Evolutionary conservation across 2,113 vertebrate species (phyloP).

Genomic region (Natator depressus): DNA sequence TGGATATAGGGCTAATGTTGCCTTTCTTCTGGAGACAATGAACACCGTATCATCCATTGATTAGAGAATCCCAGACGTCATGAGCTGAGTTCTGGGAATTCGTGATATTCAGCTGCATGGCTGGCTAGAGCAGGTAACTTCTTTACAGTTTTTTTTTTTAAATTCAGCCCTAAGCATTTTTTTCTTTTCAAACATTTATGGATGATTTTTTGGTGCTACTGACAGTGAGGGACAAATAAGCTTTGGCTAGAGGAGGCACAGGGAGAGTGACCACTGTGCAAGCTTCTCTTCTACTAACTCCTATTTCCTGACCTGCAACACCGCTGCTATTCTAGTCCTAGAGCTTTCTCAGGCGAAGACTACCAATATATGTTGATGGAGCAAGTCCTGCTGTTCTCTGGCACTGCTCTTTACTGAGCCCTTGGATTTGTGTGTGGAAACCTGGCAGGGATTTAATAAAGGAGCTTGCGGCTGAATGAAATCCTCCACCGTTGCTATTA

Average conservation of each 20-base stretch:
- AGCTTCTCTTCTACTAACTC: conserved; percentile 40
- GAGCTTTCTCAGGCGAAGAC: not conserved
- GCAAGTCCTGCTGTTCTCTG: conserved; percentile 3
- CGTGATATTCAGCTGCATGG: not conserved
- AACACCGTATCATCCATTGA: not conserved
- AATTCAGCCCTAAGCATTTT: not conserved
- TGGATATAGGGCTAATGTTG: not conserved
- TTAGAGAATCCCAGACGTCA: not conserved
- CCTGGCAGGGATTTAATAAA: not conserved
- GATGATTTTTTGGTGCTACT: not conserved
- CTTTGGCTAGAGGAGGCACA: not conserved
- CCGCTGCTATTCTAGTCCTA: conserved; percentile 45
- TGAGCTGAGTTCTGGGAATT: not conserved
- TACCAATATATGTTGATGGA: not conserved
- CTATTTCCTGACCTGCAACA: conserved; percentile 31
- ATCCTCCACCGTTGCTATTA: not conserved
- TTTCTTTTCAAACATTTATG: not conserved
- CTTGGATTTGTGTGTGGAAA: not conserved
- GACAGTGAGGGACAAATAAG: not conserved
- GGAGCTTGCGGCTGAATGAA: not conserved
- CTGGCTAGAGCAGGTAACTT: not conserved
- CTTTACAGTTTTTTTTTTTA: not conserved
- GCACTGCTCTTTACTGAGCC: not conserved
- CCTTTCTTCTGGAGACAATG: not conserved
- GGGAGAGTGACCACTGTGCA: not conserved